A percentile compares a stretch with the other conserved stretches of the same genome.
phyloP scores from a whole-genome alignment of 2,113 vertebrate genomes.

The Hystrix brachyura region DNA sequence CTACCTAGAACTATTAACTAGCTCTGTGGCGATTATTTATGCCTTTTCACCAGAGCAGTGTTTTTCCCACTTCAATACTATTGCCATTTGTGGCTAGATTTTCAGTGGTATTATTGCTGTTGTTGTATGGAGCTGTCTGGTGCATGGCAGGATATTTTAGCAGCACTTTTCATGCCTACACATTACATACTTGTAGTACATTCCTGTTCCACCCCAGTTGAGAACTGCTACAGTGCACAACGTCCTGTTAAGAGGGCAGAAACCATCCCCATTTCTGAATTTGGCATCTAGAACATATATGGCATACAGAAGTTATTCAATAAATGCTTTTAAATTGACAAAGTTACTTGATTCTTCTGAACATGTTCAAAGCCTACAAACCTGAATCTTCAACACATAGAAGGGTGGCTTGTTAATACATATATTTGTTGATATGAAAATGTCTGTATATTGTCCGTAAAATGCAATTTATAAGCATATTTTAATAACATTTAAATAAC shows the following conservation, averaged over 20 bases:
- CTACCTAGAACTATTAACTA: not conserved
- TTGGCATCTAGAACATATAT: not conserved
- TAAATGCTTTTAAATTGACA: conserved; percentile 7
- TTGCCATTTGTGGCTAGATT: not conserved
- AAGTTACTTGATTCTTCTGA: not conserved
- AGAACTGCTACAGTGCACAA: not conserved
- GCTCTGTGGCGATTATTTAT: not conserved
- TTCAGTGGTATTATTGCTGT: not conserved
- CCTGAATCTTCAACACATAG: not conserved
- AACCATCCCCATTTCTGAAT: not conserved
- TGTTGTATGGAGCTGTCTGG: not conserved
- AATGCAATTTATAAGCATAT: not conserved
- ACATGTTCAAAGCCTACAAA: not conserved
- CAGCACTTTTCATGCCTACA: not conserved
- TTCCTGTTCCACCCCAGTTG: fast-evolving
- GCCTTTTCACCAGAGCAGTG: not conserved
- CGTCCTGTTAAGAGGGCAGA: not conserved
- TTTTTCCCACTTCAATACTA: not conserved
- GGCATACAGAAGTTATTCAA: not conserved
- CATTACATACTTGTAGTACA: fast-evolving
- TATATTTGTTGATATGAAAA: not conserved
- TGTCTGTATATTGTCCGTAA: not conserved
- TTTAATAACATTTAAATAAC: conserved; percentile 35
- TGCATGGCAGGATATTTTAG: not conserved
- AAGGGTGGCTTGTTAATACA: not conserved